A percentile compares a stretch with the other conserved stretches of the same genome.
phyloP scores from a whole-genome alignment of 2,113 vertebrate genomes.

The Rana temporaria region DNA sequence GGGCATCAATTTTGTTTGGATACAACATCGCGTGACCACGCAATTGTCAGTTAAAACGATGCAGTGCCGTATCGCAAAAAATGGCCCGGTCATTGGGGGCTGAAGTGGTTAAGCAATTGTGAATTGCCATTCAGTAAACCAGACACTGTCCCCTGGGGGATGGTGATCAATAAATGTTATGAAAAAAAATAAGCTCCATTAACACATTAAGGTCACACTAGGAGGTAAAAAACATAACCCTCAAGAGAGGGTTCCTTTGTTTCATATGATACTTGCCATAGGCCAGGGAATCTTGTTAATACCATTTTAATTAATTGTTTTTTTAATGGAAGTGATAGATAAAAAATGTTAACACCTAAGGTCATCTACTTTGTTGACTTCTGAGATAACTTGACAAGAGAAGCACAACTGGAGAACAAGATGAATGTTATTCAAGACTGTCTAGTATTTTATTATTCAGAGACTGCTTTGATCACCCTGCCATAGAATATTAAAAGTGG shows the following conservation, averaged over 20 bases:
- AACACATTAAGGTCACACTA: conserved; percentile 2
- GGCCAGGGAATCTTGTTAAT: background rate
- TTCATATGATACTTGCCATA: background rate
- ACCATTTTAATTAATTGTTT: conserved; percentile 5
- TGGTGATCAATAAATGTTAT: conserved; percentile 18
- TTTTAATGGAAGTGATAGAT: conserved; percentile 16
- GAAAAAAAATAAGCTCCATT: conserved; percentile 1
- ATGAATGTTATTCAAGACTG: background rate
- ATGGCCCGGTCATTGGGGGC: no score
- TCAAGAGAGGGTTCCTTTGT: background rate
- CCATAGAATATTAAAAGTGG: no score
- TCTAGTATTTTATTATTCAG: background rate
- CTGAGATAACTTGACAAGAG: background rate
- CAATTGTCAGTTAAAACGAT: no score
- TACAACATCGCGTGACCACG: no score
- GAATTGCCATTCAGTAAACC: background rate
- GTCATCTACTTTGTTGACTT: background rate
- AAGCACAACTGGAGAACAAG: background rate
- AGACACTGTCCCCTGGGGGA: background rate
- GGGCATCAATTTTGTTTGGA: no score
- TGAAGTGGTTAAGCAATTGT: no score
- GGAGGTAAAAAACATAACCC: background rate
- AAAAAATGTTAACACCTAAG: conserved; percentile 14
- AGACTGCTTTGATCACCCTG: no score
- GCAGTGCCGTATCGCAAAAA: no score